Evolutionary conservation across 23 tunicate genomes (phyloP).

Genomic region (Ciona savignyi): DNA sequence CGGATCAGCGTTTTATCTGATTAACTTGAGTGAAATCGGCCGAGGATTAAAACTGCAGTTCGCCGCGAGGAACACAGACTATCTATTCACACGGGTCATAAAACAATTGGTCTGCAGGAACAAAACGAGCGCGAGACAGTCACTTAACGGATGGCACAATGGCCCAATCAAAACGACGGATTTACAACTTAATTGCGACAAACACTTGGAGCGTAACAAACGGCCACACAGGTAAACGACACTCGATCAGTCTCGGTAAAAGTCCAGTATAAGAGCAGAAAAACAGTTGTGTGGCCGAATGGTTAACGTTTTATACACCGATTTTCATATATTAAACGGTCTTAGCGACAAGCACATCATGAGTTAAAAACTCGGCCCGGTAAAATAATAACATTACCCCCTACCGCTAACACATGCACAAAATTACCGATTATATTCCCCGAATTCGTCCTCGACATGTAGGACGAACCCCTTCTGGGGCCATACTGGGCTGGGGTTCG

Average conservation of each 20-base stretch:
- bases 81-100: background rate
- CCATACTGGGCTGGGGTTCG: slow-evolving; percentile 24
- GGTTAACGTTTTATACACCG: no score
- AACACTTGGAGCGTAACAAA: background rate
- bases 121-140: background rate
- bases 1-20: background rate
- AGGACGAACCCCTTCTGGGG: slow-evolving; percentile 29
- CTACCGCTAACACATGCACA: background rate
- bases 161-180: background rate
- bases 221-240: no score
- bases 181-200: slow-evolving; percentile 1
- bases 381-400: no score
- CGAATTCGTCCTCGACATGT: slow-evolving; percentile 32
- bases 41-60: background rate
- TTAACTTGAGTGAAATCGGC: background rate
- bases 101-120: background rate
- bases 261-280: no score
- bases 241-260: no score
- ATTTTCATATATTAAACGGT: no score
- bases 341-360: no score
- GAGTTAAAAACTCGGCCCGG: no score
- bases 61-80: background rate
- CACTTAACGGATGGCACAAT: background rate
- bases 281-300: no score
- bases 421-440: slow-evolving; percentile 50